Evolutionary conservation across 1,140 invertebrate species (phyloP).

Genomic region (Aphaenogaster rudis): DNA sequence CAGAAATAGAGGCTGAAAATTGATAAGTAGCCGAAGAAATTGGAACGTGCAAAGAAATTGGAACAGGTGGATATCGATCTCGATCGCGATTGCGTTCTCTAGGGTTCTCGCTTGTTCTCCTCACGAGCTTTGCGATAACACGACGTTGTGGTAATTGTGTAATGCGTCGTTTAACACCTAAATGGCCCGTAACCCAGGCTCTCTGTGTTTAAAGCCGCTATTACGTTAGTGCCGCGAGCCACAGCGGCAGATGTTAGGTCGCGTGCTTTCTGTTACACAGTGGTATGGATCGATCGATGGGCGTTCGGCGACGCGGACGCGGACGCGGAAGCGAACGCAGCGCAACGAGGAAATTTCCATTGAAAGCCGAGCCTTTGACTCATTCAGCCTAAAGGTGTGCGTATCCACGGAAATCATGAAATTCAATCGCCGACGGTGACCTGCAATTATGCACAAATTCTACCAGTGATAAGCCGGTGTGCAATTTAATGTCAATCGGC

Average conservation of each 20-base stretch:
- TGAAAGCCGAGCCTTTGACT: conserved; percentile 52
- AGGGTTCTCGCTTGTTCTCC: too few species aligned
- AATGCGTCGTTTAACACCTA: conserved; percentile 36
- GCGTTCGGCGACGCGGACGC: conserved; percentile 62
- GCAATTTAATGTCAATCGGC: background rate
- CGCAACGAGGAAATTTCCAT: conserved; percentile 71
- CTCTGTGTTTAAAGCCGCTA: conserved; percentile 37
- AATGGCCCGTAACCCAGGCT: conserved; percentile 17
- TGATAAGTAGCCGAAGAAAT: background rate
- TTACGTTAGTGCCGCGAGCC: conserved; percentile 45
- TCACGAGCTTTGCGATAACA: background rate
- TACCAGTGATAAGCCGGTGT: background rate
- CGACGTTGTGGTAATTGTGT: conserved; percentile 12
- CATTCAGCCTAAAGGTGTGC: conserved; percentile 1
- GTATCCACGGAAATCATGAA: background rate
- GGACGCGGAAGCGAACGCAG: conserved; percentile 17
- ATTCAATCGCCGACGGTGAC: background rate
- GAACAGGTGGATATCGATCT: background rate
- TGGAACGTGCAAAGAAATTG: background rate
- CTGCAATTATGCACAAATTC: background rate
- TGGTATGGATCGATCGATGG: conserved; percentile 74
- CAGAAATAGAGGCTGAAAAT: background rate
- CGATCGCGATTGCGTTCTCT: background rate
- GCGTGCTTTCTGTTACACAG: conserved; percentile 60
- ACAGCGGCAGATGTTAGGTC: conserved; percentile 47